Conservation (phyloP, 2,797 vertebrate genomes). For the Typhlichthys eigenmanni region DNA sequence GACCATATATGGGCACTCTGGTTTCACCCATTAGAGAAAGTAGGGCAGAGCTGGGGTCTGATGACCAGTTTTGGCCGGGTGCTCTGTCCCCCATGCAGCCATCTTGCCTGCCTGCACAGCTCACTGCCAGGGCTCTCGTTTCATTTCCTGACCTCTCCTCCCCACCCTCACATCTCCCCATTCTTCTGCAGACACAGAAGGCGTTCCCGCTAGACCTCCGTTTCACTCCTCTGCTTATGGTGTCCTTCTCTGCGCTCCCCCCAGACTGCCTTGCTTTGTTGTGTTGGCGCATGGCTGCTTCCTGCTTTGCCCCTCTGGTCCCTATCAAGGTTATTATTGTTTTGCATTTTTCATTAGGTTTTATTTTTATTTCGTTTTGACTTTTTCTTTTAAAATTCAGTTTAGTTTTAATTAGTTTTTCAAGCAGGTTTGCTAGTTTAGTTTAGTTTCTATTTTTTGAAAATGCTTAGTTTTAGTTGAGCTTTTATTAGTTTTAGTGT, state of each 20-base stretch:
- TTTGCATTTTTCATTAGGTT: no score
- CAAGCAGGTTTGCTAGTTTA: no score
- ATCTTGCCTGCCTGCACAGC: constrained; percentile 62
- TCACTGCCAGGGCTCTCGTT: constrained; percentile 50
- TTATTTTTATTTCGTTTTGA: no score
- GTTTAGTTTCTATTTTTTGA: no score
- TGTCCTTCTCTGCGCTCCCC: background rate
- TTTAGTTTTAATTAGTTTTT: no score
- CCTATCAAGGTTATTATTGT: background rate
- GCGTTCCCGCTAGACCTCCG: constrained; percentile 13
- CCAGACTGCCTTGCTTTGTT: constrained; percentile 2
- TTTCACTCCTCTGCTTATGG: background rate
- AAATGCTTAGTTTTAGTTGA: no score
- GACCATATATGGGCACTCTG: constrained; percentile 59
- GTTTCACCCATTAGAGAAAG: constrained; percentile 70
- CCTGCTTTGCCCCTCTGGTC: constrained; percentile 41
- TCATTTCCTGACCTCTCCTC: constrained; percentile 33
- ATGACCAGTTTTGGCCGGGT: constrained; percentile 74
- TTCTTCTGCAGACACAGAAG: no score
- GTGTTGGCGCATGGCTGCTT: constrained; percentile 51
- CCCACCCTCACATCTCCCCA: no score
- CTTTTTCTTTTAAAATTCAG: no score
- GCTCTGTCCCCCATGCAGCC: constrained; percentile 70
- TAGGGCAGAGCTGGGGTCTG: constrained; percentile 71
- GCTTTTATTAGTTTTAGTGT: no score